Evolutionary conservation across 2,888 invertebrate genomes (phyloP), one percentile per base, ranked within the genome.

Genomic region (Cephus pygmeus): DNA sequence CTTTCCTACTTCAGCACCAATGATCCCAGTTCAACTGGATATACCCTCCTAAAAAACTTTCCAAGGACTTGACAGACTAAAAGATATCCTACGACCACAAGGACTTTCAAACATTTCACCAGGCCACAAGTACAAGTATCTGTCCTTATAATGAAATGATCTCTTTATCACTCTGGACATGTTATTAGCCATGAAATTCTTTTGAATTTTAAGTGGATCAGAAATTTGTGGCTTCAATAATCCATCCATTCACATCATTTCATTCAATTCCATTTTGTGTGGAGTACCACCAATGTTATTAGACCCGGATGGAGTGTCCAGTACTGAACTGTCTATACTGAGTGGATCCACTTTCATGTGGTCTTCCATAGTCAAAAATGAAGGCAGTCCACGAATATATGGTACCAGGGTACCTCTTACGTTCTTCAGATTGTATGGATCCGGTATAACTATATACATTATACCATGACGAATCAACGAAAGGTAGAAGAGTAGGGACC

Each of bases 401-500:
- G 23, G 56, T 56, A 56, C 56, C 56, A 56, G 23, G 56, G 23
- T 56, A 56, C 23, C 56, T 56, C 23, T 56, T 56, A 11, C 31
- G 71, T 71, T 56, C 31, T 34, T 12, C 71, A 9, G 23, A 12
- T 31, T 23, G 31, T 71, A 11, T 71, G 12, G 71, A 2, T 71
- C 12, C 33, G 71, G 23, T 34, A 34, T 34, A 23, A 12, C 33
- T 34, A 34, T 71, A 71, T 34, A 31, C 4, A 71, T 71, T 35
- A 81, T 81, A 69, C 81, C 80, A 75, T 84, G 83, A 86, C 86
- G 84, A 87, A 85, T 85, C 82, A 79, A 83, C 81, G 77, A 79
- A 75, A 81, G 81, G 76, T 75, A 69, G 31, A 34, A 31, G 73
- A 87, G 87, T 85, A 86, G 87, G 85, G 87, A 87, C 87, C 89